phyloP scores from a whole-genome alignment of 2,888 invertebrate species.

The Lithosia quadra region DNA sequence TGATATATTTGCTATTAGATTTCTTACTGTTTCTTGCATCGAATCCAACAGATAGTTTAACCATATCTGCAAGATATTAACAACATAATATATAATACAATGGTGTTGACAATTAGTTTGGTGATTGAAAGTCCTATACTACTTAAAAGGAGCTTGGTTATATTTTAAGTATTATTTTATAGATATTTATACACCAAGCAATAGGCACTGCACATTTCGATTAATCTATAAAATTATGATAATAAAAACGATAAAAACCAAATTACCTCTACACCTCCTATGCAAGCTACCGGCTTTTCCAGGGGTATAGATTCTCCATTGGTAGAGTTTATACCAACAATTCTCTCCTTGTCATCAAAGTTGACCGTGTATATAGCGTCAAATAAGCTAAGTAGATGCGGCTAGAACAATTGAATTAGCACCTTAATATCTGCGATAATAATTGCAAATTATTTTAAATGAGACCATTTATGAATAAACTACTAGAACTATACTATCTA shows the following conservation, averaged over 20 bases:
- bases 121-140: too few species aligned
- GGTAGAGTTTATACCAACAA: conserved; percentile 91
- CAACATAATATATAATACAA: neutral
- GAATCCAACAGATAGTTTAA: conserved; percentile 90
- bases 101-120: too few species aligned
- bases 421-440: neutral
- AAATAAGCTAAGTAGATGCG: conserved; percentile 94
- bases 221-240: neutral
- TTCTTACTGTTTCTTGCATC: conserved; percentile 91
- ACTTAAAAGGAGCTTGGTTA: too few species aligned
- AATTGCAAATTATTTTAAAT: too few species aligned
- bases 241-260: neutral
- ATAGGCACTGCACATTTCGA: neutral
- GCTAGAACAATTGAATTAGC: conserved; percentile 65
- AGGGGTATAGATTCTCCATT: conserved; percentile 92
- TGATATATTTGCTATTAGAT: conserved; percentile 90
- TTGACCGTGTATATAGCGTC: conserved; percentile 93
- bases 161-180: neutral
- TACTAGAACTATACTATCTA: too few species aligned
- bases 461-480: too few species aligned
- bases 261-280: conserved; percentile 93
- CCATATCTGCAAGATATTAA: conserved; percentile 87
- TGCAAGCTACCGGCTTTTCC: conserved; percentile 89
- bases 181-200: neutral
- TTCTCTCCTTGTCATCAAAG: conserved; percentile 93